Evolutionary conservation across 2,113 vertebrate species (phyloP).

Genomic region (human (Homo sapiens)): DNA sequence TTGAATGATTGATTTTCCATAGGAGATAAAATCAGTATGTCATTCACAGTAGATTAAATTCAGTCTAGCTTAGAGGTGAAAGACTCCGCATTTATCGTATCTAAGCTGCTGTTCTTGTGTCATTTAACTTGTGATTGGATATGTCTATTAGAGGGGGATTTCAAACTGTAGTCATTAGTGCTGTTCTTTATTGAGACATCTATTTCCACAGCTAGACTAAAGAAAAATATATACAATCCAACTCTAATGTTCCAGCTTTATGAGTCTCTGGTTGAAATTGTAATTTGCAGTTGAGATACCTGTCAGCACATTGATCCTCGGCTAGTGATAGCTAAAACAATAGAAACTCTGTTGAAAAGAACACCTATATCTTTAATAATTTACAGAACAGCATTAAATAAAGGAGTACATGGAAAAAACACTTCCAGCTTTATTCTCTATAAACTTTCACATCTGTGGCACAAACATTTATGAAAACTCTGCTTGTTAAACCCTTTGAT

Average conservation of each 20-base stretch:
- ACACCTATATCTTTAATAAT: conserved; percentile 78
- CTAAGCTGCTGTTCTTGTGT: not conserved
- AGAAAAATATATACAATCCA: not conserved
- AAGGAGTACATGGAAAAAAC: conserved; percentile 58
- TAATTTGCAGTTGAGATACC: conserved; percentile 55
- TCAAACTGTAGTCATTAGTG: conserved; percentile 47
- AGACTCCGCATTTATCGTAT: conserved; percentile 2
- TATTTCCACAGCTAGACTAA: not conserved
- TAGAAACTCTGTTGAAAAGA: conserved; percentile 42
- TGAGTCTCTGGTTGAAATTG: conserved; percentile 50
- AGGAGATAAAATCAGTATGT: conserved; percentile 47
- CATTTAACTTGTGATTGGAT: conserved; percentile 9
- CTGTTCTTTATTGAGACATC: not conserved
- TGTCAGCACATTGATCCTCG: conserved; percentile 51
- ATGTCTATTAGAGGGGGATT: conserved; percentile 25
- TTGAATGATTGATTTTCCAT: conserved; percentile 35
- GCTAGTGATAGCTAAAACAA: conserved; percentile 58
- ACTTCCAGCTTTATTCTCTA: conserved; percentile 49
- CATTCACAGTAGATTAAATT: conserved; percentile 44
- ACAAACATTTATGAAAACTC: conserved; percentile 62
- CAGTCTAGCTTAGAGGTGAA: conserved; percentile 44
- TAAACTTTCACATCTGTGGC: conserved; percentile 40
- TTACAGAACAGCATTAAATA: conserved; percentile 72
- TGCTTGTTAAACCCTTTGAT: conserved; percentile 61
- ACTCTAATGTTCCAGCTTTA: conserved; percentile 41